phyloP scores from a whole-genome alignment of 1,140 invertebrate genomes.

The Nylanderia fulva region DNA sequence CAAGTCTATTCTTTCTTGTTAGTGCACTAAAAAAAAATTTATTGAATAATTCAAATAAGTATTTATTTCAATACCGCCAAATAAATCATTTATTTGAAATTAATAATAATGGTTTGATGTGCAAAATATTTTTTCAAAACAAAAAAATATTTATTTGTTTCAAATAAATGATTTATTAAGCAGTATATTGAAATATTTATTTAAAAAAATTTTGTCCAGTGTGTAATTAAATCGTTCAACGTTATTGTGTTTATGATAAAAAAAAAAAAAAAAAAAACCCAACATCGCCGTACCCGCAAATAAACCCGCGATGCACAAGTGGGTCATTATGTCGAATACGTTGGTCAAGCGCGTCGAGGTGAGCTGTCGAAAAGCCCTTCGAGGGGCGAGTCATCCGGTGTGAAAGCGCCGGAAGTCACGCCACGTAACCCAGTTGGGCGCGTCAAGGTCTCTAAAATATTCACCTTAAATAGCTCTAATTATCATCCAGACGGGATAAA shows the following conservation, averaged over 20 bases:
- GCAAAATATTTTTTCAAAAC: no score
- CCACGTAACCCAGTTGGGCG: conserved; percentile 62
- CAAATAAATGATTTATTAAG: no score
- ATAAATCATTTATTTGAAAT: no score
- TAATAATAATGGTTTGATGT: no score
- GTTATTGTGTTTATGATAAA: background rate
- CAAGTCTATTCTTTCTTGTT: no score
- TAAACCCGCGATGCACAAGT: conserved; percentile 15
- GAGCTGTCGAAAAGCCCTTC: conserved; percentile 46
- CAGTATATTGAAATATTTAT: no score
- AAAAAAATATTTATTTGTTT: no score
- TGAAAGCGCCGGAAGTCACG: conserved; percentile 68
- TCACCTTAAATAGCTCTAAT: conserved; percentile 49
- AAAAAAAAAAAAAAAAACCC: no score
- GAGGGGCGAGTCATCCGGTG: conserved; percentile 48
- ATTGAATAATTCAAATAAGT: no score
- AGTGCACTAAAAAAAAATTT: no score
- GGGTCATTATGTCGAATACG: conserved; percentile 6
- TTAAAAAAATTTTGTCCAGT: no score
- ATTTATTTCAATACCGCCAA: no score
- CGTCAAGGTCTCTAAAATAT: conserved; percentile 65
- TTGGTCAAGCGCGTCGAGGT: conserved; percentile 28
- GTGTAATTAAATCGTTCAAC: background rate
- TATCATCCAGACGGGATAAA: conserved; percentile 44
- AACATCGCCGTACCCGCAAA: background rate